phyloP scores from a whole-genome alignment of 2,797 vertebrate genomes.

The Anniella stebbinsi region DNA sequence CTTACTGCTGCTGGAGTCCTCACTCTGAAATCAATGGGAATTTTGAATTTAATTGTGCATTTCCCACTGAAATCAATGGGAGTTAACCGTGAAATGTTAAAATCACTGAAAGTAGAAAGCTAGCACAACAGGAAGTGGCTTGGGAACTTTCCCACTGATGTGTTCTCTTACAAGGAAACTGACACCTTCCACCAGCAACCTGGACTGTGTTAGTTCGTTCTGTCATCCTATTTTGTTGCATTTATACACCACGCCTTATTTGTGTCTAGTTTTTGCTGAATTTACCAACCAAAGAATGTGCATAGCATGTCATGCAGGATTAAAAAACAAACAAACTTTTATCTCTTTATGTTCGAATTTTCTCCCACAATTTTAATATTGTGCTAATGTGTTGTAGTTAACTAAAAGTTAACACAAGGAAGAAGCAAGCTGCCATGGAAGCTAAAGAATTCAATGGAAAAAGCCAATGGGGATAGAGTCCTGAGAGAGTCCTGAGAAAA shows the following conservation, averaged over 20 bases:
- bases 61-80: too few species aligned
- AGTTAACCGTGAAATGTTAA: too few species aligned
- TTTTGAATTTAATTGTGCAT: not conserved
- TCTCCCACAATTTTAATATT: not conserved
- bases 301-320: not conserved
- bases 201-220: not conserved
- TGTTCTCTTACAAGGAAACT: not conserved
- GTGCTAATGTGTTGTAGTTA: not conserved
- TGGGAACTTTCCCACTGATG: not conserved
- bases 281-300: not conserved
- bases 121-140: not conserved
- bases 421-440: not conserved
- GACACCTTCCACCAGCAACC: not conserved
- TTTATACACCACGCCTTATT: not conserved
- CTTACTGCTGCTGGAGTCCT: not conserved
- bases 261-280: not conserved
- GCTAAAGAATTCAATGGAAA: not conserved
- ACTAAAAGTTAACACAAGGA: not conserved
- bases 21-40: not conserved
- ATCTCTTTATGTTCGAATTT: not conserved
- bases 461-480: not conserved
- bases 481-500: not conserved
- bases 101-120: not conserved
- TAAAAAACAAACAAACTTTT: too few species aligned
- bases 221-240: not conserved